Evolutionary conservation across 2,113 vertebrate genomes (phyloP), one percentile per base, ranked within the genome.

Genomic region (Microtus ochrogaster): DNA sequence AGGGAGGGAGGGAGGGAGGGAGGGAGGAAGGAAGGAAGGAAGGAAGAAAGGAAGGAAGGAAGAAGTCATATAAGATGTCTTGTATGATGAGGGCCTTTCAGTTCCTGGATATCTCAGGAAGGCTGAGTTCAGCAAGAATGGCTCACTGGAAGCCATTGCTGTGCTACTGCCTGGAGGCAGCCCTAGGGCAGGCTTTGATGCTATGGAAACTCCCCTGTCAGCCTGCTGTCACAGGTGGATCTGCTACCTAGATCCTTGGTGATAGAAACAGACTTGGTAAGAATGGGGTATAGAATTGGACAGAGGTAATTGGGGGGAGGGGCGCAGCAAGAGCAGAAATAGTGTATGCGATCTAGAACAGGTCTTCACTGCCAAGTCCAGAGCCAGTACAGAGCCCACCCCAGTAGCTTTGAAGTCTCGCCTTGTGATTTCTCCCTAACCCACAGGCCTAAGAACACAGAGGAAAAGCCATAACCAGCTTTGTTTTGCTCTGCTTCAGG

Each of bases 131-230:
- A 39, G 9, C 0, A 4, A 16, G 1, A 73, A 24, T 17, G 28
- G 13, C 61, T 82, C 87, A 55, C 26, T 0, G 61, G n/a, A 12
- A 12, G 17, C 17, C 11, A 22, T 26, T 4, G 49, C 49, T n/a
- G 94, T 66, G 0, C 1, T 85, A 1, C 92, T 95, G 82, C 96
- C 85, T 96, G 97, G 96, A 2, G 95, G 95, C 97, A 98, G 96
- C 96, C 98, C 63, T 22, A 30, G 44, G 14, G 36, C 28, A 81
- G 41, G 16, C 14, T 84, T 73, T 58, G 55, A 85, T 44, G 16
- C 63, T 87, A 22, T 24, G 52, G 91, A 83, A 70, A 6, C 65
- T 12, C 28, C 70, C 49, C 78, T 41, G 63, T 4, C 44, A 72
- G 36, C 4, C 26, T 8, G 76, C 33, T 24, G 2, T 41, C 81